Base-by-base conservation (phyloP, 2,113 vertebrate species). In the Morphnarchus princeps region DNA sequence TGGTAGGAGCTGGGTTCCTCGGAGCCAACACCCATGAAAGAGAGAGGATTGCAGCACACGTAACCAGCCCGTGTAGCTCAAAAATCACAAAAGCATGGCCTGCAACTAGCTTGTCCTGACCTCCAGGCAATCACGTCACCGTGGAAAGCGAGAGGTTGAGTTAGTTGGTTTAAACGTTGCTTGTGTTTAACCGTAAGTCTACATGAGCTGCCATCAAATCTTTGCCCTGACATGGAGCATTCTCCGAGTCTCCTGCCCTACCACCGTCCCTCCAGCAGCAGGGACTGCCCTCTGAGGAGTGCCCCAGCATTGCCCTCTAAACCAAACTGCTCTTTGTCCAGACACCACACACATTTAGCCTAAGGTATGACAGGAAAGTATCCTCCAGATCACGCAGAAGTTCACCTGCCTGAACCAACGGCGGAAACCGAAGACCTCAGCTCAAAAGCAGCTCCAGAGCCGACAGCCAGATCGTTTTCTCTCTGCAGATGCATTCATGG, bases 391-490 rank as follows among this genome's bases (percentile, higher is more conserved):
- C 26, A 47, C 4, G 4, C 20, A 58, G 59, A 55, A 80, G 14
- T 40, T 89, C 62, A 58, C 18, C 18, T 58, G 20, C 31, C 45
- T 45, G 38, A 57, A 71, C 22, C 28, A 57, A 9, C 3, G 11
- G 16, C 25, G 12, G 15, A 82, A 73, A 74, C n/a, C 6, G 1
- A 73, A 63, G n/a, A 32, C 19, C 16, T 80, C 85, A 58, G 57
- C 42, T 83, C 38, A 66, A 17, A 89, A 87, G 24, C 28, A 71
- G 1, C 34, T 67, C 61, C 62, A 76, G 45, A 83, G 13, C 22
- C 0, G 2, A 52, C 0, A 61, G 34, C 36, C 31, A 54, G 24
- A 20, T 36, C 1, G 0, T 45, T 69, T 76, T 67, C 31, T 43
- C 81, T 76, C 62, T 52, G 32, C 38, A 71, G 62, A 36, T 43